These are phyloP conservation scores for Mamestra brassicae DNA, from an alignment of 2,888 invertebrate species.

Conservation along the genomic window DNA sequence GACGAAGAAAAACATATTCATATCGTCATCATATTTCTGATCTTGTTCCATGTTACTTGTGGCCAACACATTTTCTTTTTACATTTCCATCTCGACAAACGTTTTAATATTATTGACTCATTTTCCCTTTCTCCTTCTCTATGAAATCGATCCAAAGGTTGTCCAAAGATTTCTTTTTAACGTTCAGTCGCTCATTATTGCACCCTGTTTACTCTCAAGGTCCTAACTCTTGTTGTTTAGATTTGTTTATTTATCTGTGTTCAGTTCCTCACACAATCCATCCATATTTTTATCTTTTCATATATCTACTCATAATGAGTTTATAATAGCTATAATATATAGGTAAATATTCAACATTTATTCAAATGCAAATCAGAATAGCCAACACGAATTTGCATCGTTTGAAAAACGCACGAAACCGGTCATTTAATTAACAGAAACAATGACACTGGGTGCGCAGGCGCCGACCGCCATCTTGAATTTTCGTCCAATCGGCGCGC, in stretches of 20 bases:
- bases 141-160: neutral
- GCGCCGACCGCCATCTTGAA: slow-evolving; percentile 84
- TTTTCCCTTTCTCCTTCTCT: neutral
- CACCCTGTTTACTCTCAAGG: neutral
- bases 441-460: slow-evolving; percentile 82
- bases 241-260: neutral
- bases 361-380: slow-evolving; percentile 60
- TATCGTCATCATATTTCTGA: neutral
- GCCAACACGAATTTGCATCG: slow-evolving; percentile 70
- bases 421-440: slow-evolving; percentile 87
- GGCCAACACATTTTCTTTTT: neutral
- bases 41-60: neutral
- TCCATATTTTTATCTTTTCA: neutral
- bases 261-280: neutral
- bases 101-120: neutral
- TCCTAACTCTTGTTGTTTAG: neutral
- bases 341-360: slow-evolving; percentile 21
- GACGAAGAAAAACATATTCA: slow-evolving; percentile 18
- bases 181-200: neutral
- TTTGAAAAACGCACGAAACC: slow-evolving; percentile 84
- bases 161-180: neutral
- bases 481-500: slow-evolving; percentile 81
- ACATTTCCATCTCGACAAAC: neutral
- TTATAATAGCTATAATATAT: slow-evolving; percentile 8
- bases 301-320: neutral